Percentiles rank a stretch among this genome's conserved stretches.
Evolutionary conservation across 2,888 invertebrate genomes (phyloP).

Genomic region (Lasioglossum marginatum): DNA sequence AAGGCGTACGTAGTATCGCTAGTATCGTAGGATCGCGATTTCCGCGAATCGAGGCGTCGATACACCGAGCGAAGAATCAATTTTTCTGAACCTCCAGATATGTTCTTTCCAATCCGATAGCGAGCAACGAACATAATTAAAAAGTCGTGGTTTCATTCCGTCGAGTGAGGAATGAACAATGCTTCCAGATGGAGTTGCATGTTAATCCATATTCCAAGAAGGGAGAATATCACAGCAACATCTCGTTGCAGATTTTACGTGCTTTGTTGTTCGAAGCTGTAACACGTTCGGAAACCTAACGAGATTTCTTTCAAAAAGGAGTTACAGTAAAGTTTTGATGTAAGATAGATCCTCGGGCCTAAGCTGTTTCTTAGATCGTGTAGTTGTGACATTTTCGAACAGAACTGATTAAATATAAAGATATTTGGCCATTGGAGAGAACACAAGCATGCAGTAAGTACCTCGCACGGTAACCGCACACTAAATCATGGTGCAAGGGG

Average conservation of each 20-base stretch:
- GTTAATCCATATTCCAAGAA: not conserved
- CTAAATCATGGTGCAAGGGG: not conserved
- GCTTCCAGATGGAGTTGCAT: not conserved
- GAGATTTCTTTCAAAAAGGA: not conserved
- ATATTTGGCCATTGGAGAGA: not conserved
- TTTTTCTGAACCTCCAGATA: not conserved
- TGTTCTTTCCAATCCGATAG: not conserved
- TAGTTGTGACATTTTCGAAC: not conserved
- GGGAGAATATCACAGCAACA: not conserved
- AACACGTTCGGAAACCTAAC: not conserved
- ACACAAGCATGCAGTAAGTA: not conserved
- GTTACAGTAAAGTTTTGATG: too few species aligned
- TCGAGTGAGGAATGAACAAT: not conserved
- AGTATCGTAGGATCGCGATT: too few species aligned
- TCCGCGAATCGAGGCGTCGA: constrained; percentile 22
- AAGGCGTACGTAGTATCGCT: constrained; percentile 38
- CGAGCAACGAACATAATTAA: not conserved
- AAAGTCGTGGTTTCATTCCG: not conserved
- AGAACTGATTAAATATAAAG: not conserved
- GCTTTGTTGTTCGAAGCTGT: not conserved
- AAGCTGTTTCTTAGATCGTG: too few species aligned
- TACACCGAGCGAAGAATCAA: constrained; percentile 39
- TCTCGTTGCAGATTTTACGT: not conserved
- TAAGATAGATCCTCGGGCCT: too few species aligned
- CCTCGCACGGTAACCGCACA: not conserved